Conservation (phyloP, 2,113 vertebrate species). For the Todiramphus chloris region DNA sequence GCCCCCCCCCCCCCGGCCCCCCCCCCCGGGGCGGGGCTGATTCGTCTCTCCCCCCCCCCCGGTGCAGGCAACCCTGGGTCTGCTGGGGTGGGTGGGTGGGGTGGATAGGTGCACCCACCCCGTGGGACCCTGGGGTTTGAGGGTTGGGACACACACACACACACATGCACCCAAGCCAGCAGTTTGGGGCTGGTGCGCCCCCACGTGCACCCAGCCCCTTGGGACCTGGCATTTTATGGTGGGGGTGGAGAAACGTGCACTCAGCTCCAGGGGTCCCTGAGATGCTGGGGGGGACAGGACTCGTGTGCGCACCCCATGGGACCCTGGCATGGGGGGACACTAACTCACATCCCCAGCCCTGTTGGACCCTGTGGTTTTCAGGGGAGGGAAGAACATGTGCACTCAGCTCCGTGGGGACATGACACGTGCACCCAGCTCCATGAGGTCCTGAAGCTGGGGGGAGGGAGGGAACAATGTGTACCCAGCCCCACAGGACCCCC, state of each 20-base stretch:
- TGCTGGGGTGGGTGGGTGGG: neutral
- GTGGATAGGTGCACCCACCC: neutral
- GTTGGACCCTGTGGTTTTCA: neutral
- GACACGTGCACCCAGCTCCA: neutral
- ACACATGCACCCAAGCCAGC: neutral
- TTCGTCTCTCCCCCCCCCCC: neutral
- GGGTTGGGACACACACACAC: too few relatives aligned
- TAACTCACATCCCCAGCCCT: too few relatives aligned
- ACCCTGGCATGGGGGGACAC: neutral
- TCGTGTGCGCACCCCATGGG: neutral
- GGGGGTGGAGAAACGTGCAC: too few relatives aligned
- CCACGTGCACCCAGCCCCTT: neutral
- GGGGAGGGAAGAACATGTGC: neutral
- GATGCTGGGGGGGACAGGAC: neutral
- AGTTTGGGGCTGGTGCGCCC: neutral
- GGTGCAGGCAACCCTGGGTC: neutral
- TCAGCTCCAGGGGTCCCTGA: neutral
- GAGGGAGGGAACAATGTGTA: neutral
- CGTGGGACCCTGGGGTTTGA: too few relatives aligned
- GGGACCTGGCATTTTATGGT: neutral
- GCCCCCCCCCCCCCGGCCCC: neutral
- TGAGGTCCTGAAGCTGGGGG: neutral
- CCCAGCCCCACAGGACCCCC: neutral
- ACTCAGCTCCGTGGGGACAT: neutral
- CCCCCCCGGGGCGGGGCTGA: neutral